Percentiles rank a stretch among this genome's conserved stretches.
Evolutionary conservation across 2,797 vertebrate species (phyloP).

Genomic region (Brachyalestes nurse): DNA sequence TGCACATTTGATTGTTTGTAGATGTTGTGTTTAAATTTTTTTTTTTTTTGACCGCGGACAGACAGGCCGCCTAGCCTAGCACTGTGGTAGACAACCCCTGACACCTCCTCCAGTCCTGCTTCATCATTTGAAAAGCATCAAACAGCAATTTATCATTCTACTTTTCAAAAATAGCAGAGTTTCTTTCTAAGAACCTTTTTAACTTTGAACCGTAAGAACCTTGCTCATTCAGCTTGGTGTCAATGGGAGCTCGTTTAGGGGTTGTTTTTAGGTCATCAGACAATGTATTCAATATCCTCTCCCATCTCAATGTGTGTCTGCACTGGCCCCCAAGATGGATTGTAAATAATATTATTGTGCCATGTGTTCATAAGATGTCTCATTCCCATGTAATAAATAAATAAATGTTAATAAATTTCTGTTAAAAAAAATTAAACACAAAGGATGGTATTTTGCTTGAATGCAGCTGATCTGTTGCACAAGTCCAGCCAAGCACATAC

Average conservation of each 20-base stretch:
- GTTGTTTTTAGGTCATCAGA: conserved; percentile 75
- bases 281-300: conserved; percentile 68
- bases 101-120: conserved; percentile 73
- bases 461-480: background rate
- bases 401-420: conserved; percentile 82
- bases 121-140: conserved; percentile 74
- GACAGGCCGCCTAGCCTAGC: conserved; percentile 79
- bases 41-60: conserved; percentile 74
- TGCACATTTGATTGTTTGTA: conserved; percentile 83
- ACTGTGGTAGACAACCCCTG: conserved; percentile 84
- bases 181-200: conserved; percentile 85
- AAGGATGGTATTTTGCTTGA: conserved; percentile 21
- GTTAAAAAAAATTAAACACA: conserved; percentile 83
- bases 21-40: conserved; percentile 77
- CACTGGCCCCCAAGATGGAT: conserved; percentile 79
- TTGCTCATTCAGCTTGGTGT: conserved; percentile 72
- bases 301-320: conserved; percentile 71
- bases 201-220: conserved; percentile 78
- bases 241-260: conserved; percentile 68
- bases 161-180: conserved; percentile 81
- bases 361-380: conserved; percentile 88
- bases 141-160: conserved; percentile 64
- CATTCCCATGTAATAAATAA: conserved; percentile 79
- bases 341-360: conserved; percentile 91
- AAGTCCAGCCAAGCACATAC: too few relatives aligned